A percentile compares a stretch with the other conserved stretches of the same genome.
Conservation (phyloP, 2,797 vertebrate genomes). For the Cyclopterus lumpus region DNA sequence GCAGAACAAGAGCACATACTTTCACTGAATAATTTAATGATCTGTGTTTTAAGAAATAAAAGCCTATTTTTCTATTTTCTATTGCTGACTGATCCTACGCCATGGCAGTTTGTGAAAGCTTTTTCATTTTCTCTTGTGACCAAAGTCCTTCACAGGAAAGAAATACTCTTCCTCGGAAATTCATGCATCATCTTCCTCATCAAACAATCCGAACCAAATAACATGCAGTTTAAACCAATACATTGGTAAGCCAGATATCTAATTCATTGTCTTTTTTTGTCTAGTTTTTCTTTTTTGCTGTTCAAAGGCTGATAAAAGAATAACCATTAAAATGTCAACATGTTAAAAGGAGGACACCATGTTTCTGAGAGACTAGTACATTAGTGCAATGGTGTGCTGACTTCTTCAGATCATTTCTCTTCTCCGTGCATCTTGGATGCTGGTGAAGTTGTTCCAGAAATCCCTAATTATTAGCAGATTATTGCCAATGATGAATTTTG, state of each 20-base stretch:
- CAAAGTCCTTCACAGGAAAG: conserved; percentile 9
- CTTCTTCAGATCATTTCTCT: background rate
- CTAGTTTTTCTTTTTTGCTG: background rate
- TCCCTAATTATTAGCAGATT: conserved; percentile 16
- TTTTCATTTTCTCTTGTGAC: conserved; percentile 34
- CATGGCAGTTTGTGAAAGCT: conserved; percentile 17
- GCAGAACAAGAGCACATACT: conserved; percentile 54
- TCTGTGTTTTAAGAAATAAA: conserved; percentile 45
- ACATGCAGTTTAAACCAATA: background rate
- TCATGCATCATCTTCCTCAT: background rate
- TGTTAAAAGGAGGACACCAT: background rate
- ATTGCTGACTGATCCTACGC: conserved; percentile 19
- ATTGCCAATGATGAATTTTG: conserved; percentile 18
- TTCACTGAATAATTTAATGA: conserved; percentile 72
- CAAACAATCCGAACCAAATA: background rate
- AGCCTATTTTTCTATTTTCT: conserved; percentile 32
- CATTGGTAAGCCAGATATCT: background rate
- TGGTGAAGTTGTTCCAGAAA: conserved; percentile 4
- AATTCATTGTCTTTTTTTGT: background rate
- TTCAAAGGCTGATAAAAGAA: background rate
- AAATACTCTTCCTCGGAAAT: background rate
- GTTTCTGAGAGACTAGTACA: background rate
- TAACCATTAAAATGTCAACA: background rate
- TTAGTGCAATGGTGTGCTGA: background rate
- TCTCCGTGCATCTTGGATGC: background rate